Base-by-base conservation (phyloP, 2,888 invertebrate species). In the Odontocolon sp. region DNA sequence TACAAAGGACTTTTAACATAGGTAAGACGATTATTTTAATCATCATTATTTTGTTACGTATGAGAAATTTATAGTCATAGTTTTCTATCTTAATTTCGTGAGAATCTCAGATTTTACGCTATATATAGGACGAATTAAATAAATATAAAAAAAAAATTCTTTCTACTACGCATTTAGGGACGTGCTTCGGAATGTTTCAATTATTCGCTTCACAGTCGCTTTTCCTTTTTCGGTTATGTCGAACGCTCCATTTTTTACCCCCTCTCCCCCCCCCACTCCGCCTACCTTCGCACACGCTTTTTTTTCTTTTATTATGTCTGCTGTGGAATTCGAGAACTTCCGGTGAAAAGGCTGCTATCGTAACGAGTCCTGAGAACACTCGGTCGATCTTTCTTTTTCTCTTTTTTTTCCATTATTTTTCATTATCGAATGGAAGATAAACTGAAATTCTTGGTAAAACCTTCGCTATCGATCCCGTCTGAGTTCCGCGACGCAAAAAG, bases 1-100 rank as follows among this genome's bases (percentile, higher is more conserved):
- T 87, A 88, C 85, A 87, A 87, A 87, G 84, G 86, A 88, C 86
- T 87, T 84, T 87, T 82, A 80, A 81, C 80, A 85, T 88, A 87
- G 88, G 87, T 87, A 87, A 83, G 86, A 70, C 9, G 52, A 36
- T 11, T 74, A 26, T 57, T 50, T 36, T 40, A 40, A 16, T 16
- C 9, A 18, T n/a, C 14, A 28, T 11, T 52, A 66, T 63, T 67
- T 38, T 23, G 8, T 1, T 36, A 31, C 33, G 33, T 18, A 38
- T 9, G 4, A 18, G 11, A 6, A 0, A 8, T 21, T 23, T 63
- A 40, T 50, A 18, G 36, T 40, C 16, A 2, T 68, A 36, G 3
- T 36, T 36, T 11, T n/a, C n/a, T n/a, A n/a, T n/a, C n/a, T n/a
- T n/a, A n/a, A n/a, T n/a, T n/a, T n/a, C n/a, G n/a, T n/a, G n/a